Evolutionary conservation across 2,888 invertebrate species (phyloP), one percentile per base, ranked within the genome.

Genomic region (Polyploca ridens): DNA sequence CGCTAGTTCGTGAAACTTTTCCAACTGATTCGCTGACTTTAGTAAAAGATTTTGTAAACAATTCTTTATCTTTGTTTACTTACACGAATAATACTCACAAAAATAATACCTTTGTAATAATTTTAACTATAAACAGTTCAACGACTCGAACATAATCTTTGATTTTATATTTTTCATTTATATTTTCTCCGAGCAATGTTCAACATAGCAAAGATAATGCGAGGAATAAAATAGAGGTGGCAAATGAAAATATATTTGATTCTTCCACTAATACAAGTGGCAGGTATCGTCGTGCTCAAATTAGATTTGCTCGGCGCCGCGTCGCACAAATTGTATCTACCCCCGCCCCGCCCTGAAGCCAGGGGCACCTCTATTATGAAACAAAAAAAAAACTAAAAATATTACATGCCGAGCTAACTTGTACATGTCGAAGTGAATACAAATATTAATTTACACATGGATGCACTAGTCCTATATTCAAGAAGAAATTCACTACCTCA

Each of bases 211-310:
- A 46, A n/a, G 46, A 2, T 33, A 33, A 58, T 14, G 7, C 33
- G 58, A 7, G 33, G 8, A 13, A 58, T 54, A 54, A 19, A 60
- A 16, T 35, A 16, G 16, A 35, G 16, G 59, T 35, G 16, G 38
- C 38, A 60, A 60, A 59, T 59, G 59, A 59, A 59, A 59, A 60
- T 60, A 60, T 60, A 60, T 60, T 38, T 60, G 35, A 60, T 60
- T 35, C n/a, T 19, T 8, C 14, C 59, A 33, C 16, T 60, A 60
- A 38, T 60, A 38, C n/a, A 16, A 35, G 59, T 38, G 38, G 59
- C 54, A 54, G 54, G 54, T 54, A 54, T 54, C 54, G 59, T 19
- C 13, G 35, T 5, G 59, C 16, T 2, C 38, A 60, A 60, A 60
- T 60, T 60, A 35, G 33, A 38, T 60, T 60, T 41, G 19, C 44